Evolutionary conservation across 2,888 invertebrate species (phyloP).

Genomic region (Cantharis flavilabris): DNA sequence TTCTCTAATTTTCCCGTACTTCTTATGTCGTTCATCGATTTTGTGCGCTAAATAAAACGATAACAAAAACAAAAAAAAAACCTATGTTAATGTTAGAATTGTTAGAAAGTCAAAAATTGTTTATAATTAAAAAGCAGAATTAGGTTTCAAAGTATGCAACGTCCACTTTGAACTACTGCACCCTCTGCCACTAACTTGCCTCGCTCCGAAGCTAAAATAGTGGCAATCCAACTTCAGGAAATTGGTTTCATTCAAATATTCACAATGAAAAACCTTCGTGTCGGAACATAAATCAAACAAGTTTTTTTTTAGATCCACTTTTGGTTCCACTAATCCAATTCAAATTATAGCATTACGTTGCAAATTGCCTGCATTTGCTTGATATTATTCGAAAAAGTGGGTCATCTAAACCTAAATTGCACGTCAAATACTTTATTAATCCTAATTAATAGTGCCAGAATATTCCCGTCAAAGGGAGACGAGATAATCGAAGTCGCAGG

Average conservation of each 20-base stretch:
- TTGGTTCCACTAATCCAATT: not conserved
- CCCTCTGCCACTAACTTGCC: not conserved
- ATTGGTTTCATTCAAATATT: not conserved
- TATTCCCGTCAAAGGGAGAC: not conserved
- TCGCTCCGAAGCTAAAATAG: not conserved
- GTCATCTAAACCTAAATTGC: not conserved
- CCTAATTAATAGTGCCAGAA: not conserved
- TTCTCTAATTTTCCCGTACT: constrained; percentile 47
- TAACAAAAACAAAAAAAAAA: constrained; percentile 29
- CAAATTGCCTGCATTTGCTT: not conserved
- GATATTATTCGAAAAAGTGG: not conserved
- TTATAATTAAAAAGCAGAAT: not conserved
- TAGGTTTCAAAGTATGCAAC: not conserved
- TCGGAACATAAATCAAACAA: not conserved
- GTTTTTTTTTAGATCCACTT: not conserved
- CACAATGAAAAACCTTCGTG: not conserved
- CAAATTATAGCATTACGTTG: not conserved
- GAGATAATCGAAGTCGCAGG: not conserved
- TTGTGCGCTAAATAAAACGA: constrained; percentile 57
- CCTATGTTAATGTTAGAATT: constrained; percentile 1
- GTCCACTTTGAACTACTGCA: not conserved
- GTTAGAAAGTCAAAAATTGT: not conserved
- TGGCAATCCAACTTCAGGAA: not conserved
- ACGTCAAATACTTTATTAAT: not conserved
- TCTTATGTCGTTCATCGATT: constrained; percentile 59